Conservation (phyloP, 2,888 invertebrate genomes). For the Lasioglossum oenotherae region DNA sequence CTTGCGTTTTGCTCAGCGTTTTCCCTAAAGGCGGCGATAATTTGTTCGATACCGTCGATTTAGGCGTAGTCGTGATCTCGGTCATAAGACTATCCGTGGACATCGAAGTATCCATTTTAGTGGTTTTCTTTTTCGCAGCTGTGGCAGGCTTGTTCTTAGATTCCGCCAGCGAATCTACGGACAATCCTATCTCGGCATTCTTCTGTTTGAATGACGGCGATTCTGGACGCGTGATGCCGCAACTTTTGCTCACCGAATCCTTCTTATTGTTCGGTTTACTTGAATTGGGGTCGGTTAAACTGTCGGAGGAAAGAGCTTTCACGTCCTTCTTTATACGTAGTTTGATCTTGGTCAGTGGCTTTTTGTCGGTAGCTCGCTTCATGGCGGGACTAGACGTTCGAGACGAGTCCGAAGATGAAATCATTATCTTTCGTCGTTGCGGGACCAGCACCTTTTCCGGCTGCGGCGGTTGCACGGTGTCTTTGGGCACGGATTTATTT, state of each 20-base stretch:
- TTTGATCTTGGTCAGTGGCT: slow-evolving; percentile 79
- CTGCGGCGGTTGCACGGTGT: slow-evolving; percentile 63
- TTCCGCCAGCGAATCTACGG: slow-evolving; percentile 81
- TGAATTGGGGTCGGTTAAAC: slow-evolving; percentile 84
- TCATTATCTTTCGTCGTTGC: slow-evolving; percentile 85
- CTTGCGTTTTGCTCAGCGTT: slow-evolving; percentile 70
- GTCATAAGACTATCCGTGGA: slow-evolving; percentile 83
- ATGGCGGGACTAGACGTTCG: slow-evolving; percentile 89
- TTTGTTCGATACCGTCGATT: slow-evolving; percentile 78
- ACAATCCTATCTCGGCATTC: slow-evolving; percentile 78
- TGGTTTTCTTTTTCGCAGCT: slow-evolving; percentile 70
- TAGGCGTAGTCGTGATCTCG: slow-evolving; percentile 78
- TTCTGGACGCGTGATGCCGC: slow-evolving; percentile 82
- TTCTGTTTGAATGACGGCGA: slow-evolving; percentile 81
- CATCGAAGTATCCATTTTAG: slow-evolving; percentile 82
- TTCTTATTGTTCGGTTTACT: slow-evolving; percentile 71
- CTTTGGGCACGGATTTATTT: slow-evolving; percentile 76
- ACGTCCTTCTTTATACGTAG: slow-evolving; percentile 80
- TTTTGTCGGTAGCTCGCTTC: slow-evolving; percentile 82
- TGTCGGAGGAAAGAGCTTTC: slow-evolving; percentile 85
- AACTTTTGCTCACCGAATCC: slow-evolving; percentile 79
- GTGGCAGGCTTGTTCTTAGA: slow-evolving; percentile 71
- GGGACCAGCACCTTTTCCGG: slow-evolving; percentile 80
- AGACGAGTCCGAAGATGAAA: slow-evolving; percentile 89
- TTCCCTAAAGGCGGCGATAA: slow-evolving; percentile 79